Percentiles rank a stretch among this genome's conserved stretches.
These are phyloP conservation scores for Paramuricea clavata DNA, from an alignment of 92 coral and sea anemone genomes.

Conservation along the genomic window DNA sequence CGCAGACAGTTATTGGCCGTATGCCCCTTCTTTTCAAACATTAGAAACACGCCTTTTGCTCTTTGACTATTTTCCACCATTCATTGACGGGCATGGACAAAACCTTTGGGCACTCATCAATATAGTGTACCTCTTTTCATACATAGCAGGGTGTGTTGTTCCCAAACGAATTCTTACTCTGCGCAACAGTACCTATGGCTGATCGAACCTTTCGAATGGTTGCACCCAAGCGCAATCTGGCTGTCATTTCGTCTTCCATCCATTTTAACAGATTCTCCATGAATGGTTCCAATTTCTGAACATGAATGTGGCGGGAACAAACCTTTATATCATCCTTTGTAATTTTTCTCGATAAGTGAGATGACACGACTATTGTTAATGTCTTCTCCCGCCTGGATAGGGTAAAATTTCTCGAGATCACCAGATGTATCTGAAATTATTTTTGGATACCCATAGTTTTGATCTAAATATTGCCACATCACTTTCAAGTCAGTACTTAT, in stretches of 20 bases:
- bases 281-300: slow-evolving; percentile 56
- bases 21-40: too few species aligned
- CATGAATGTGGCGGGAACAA: slow-evolving; percentile 59
- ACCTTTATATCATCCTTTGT: slow-evolving; percentile 58
- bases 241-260: too few species aligned
- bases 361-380: slow-evolving; percentile 62
- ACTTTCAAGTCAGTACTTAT: too few species aligned
- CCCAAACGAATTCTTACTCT: not conserved
- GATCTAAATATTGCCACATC: slow-evolving; percentile 50
- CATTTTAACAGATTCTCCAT: slow-evolving; percentile 59
- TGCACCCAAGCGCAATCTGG: slow-evolving; percentile 55
- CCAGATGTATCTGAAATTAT: slow-evolving; percentile 42
- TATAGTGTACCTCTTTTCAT: too few species aligned
- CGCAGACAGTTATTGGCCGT: too few species aligned
- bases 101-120: not conserved
- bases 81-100: too few species aligned
- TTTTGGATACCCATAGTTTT: slow-evolving; percentile 62
- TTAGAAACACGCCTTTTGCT: too few species aligned
- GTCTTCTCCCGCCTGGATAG: not conserved
- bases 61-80: too few species aligned
- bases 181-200: not conserved
- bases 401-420: slow-evolving; percentile 54
- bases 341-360: slow-evolving; percentile 32
- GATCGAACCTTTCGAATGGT: slow-evolving; percentile 50
- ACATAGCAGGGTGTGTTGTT: not conserved